These are phyloP conservation scores for Tilapia sparmanii DNA, from an alignment of 2,113 vertebrate species.

Conservation along the genomic window DNA sequence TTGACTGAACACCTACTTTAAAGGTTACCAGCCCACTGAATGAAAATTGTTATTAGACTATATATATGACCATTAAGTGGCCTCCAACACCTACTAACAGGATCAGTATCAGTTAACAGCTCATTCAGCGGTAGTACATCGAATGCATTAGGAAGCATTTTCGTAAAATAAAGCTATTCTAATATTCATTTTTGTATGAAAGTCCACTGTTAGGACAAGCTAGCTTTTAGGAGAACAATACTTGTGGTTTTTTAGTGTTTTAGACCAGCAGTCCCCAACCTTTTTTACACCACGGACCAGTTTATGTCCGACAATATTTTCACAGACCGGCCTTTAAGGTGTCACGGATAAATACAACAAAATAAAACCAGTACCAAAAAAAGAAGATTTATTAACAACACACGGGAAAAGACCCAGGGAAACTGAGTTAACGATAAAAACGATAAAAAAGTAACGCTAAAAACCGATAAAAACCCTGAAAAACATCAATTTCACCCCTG, in stretches of 20 bases:
- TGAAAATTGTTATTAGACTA: not conserved
- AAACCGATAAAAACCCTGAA: not conserved
- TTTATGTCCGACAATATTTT: not conserved
- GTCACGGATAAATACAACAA: not conserved
- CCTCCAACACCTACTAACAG: not conserved
- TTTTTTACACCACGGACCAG: not conserved
- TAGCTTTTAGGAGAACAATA: not conserved
- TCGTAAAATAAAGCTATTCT: not conserved
- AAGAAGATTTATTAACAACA: not conserved
- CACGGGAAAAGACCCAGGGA: not conserved
- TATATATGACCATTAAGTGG: not conserved
- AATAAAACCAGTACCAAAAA: not conserved
- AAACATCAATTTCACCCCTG: not conserved
- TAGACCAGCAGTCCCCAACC: not conserved
- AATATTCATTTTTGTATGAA: not conserved
- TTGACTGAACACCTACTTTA: not conserved
- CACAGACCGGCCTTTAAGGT: not conserved
- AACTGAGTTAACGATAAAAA: not conserved
- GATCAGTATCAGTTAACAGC: not conserved
- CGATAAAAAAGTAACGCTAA: fast-evolving
- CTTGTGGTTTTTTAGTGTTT: not conserved
- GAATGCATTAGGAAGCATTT: not conserved
- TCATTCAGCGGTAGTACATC: not conserved
- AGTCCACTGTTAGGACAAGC: not conserved
- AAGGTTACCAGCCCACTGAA: not conserved